Evolutionary conservation across 2,797 vertebrate species (phyloP).

Genomic region (Mormyrops boulengeri): DNA sequence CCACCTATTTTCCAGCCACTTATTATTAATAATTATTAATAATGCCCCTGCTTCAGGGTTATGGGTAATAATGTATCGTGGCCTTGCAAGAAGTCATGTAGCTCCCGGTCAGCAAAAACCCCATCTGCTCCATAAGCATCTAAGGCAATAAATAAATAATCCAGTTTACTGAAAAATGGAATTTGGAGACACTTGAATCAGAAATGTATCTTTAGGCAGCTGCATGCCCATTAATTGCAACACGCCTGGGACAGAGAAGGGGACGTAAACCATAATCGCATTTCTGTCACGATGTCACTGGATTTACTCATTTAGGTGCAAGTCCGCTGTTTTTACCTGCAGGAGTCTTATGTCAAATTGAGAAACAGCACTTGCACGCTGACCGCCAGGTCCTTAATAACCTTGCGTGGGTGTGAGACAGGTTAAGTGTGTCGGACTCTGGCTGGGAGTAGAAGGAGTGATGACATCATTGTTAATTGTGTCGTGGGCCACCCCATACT

Average conservation of each 20-base stretch:
- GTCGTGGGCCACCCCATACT: neutral
- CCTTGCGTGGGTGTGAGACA: constrained; percentile 1
- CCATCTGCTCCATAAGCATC: neutral
- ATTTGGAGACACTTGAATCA: neutral
- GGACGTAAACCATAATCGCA: neutral
- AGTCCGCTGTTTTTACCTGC: constrained; percentile 14
- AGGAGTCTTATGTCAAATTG: constrained; percentile 11
- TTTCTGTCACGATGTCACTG: neutral
- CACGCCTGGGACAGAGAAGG: neutral
- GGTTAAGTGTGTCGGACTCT: constrained; percentile 11
- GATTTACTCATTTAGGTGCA: constrained; percentile 9
- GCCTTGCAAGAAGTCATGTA: neutral
- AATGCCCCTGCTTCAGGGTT: neutral
- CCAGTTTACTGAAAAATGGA: neutral
- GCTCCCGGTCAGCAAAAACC: neutral
- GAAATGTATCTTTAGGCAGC: neutral
- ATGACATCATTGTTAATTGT: constrained; percentile 5
- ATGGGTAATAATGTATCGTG: neutral
- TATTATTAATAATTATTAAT: neutral
- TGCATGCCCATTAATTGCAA: neutral
- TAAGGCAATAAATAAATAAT: neutral
- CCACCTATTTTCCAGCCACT: neutral
- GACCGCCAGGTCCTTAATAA: neutral
- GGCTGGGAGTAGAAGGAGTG: constrained; percentile 19
- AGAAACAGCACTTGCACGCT: constrained; percentile 8